phyloP scores from a whole-genome alignment of 2,888 invertebrate genomes.

The Morpho achilles region DNA sequence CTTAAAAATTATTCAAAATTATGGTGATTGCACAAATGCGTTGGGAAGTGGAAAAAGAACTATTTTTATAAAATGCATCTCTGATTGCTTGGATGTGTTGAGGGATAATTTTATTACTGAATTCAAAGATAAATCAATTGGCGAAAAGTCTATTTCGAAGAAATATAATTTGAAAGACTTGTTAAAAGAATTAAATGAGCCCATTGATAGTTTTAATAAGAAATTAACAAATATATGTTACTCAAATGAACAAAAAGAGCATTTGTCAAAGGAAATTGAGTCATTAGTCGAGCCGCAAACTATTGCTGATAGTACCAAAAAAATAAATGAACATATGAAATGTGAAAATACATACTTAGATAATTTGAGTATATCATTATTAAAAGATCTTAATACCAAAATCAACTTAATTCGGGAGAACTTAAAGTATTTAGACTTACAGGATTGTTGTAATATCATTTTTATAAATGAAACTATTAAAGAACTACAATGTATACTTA shows the following conservation, averaged over 20 bases:
- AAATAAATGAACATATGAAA: slow-evolving; percentile 53
- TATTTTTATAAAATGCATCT: slow-evolving; percentile 56
- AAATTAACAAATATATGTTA: slow-evolving; percentile 2
- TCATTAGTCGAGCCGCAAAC: slow-evolving; percentile 48
- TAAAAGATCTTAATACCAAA: slow-evolving; percentile 54
- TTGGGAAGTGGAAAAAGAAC: slow-evolving; percentile 48
- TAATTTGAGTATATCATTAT: slow-evolving; percentile 45
- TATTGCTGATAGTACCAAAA: slow-evolving; percentile 53
- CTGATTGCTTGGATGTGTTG: slow-evolving; percentile 53
- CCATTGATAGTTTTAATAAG: neutral
- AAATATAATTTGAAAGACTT: neutral
- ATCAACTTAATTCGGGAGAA: slow-evolving; percentile 54
- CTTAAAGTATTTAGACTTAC: slow-evolving; percentile 44
- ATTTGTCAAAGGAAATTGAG: slow-evolving; percentile 33
- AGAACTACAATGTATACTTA: slow-evolving; percentile 49
- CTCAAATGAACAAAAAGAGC: neutral
- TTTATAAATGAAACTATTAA: slow-evolving; percentile 47
- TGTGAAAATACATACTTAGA: slow-evolving; percentile 37
- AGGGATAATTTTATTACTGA: slow-evolving; percentile 30
- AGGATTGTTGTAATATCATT: slow-evolving; percentile 37
- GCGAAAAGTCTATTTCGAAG: neutral
- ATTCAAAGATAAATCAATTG: neutral
- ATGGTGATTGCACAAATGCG: slow-evolving; percentile 52
- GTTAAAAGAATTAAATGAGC: slow-evolving; percentile 1
- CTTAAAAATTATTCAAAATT: slow-evolving; percentile 43